Conservation (phyloP, 2,888 invertebrate genomes). For the Parapristionchus giblindavisi region DNA sequence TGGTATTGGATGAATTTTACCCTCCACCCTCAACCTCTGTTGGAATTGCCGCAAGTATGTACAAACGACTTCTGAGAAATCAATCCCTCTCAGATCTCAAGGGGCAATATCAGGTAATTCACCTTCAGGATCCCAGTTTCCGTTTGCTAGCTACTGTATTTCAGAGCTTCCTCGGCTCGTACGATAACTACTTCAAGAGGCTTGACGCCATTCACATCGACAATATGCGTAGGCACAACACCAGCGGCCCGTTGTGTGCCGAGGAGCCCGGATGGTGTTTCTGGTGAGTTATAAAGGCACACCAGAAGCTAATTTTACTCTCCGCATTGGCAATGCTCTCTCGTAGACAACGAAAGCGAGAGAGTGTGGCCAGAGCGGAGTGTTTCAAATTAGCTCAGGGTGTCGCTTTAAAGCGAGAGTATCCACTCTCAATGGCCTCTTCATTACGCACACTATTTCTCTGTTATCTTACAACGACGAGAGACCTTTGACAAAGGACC, state of each 20-base stretch:
- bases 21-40: neutral
- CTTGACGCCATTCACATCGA: neutral
- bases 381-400: too few species aligned
- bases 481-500: too few species aligned
- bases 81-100: neutral
- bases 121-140: too few species aligned
- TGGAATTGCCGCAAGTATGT: neutral
- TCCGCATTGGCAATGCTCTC: too few species aligned
- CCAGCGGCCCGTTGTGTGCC: neutral
- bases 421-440: too few species aligned
- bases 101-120: neutral
- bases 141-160: neutral
- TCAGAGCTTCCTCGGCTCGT: neutral
- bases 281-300: constrained; percentile 8
- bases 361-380: too few species aligned
- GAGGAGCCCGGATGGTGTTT: neutral
- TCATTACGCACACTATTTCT: too few species aligned
- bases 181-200: neutral
- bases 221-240: constrained; percentile 2
- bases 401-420: too few species aligned
- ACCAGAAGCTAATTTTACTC: too few species aligned
- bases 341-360: neutral
- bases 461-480: too few species aligned
- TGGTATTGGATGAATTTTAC: constrained; percentile 1
- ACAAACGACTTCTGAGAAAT: neutral